Evolutionary conservation across 2,888 invertebrate genomes (phyloP).

Genomic region (Folsomia candida): DNA sequence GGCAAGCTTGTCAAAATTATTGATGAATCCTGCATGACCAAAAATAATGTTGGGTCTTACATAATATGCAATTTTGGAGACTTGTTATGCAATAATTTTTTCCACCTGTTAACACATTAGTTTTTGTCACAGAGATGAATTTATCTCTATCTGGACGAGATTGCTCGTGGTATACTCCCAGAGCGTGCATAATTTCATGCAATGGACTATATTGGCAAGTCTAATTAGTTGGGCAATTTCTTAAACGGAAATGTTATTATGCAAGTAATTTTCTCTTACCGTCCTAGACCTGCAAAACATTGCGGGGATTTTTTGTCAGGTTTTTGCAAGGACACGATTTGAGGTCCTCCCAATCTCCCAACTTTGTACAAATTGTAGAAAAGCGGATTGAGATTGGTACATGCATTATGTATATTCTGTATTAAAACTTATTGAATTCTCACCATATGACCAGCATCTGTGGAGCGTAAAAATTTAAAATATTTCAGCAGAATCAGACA

Average conservation of each 20-base stretch:
- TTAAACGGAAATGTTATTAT: no score
- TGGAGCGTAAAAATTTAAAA: neutral
- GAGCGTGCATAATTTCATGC: constrained; percentile 63
- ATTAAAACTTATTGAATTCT: neutral
- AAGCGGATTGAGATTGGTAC: no score
- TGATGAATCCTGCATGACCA: constrained; percentile 58
- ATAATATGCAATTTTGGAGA: no score
- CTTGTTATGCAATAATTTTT: no score
- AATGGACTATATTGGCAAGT: no score
- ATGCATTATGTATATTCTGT: neutral
- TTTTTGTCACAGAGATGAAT: constrained; percentile 67
- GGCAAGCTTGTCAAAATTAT: constrained; percentile 67
- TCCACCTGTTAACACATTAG: constrained; percentile 65
- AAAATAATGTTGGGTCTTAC: neutral
- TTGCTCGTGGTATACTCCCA: constrained; percentile 81
- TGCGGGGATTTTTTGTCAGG: constrained; percentile 64
- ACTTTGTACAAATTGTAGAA: constrained; percentile 54
- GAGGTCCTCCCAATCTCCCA: constrained; percentile 70
- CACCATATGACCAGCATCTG: constrained; percentile 15
- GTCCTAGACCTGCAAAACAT: constrained; percentile 66
- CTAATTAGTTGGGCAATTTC: no score
- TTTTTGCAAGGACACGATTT: constrained; percentile 68
- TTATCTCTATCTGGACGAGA: constrained; percentile 67
- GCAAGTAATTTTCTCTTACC: no score
- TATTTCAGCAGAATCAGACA: neutral